phyloP scores from a whole-genome alignment of 2,113 vertebrate species.

The Otocyon megalotis region DNA sequence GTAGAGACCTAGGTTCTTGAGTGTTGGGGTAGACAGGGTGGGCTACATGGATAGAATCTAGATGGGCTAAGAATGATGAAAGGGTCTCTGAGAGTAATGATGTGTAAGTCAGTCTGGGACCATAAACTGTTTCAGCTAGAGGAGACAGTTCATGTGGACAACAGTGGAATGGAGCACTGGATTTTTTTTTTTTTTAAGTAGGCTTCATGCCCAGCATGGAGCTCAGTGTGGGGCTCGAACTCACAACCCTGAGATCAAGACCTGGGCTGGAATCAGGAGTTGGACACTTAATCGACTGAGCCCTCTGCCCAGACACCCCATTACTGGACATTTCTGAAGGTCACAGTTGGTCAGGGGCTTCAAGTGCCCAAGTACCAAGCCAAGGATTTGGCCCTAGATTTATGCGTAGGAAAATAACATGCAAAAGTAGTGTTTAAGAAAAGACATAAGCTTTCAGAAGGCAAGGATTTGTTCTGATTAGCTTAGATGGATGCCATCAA shows the following conservation, averaged over 20 bases:
- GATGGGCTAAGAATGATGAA: neutral
- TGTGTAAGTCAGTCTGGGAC: neutral
- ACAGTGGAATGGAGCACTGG: neutral
- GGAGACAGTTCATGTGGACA: neutral
- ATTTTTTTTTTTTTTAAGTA: neutral
- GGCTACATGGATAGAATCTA: neutral
- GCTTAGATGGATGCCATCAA: neutral
- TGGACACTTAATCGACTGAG: neutral
- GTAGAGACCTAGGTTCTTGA: neutral
- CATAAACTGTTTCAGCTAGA: neutral
- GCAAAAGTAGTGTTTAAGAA: neutral
- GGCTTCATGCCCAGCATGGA: neutral
- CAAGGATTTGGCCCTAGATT: neutral
- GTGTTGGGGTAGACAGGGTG: neutral
- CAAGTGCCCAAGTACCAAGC: neutral
- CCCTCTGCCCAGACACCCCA: neutral
- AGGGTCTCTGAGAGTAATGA: neutral
- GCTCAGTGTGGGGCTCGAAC: neutral
- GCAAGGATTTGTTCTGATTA: neutral
- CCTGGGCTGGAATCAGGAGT: neutral
- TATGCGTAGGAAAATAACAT: neutral
- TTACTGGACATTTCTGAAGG: neutral
- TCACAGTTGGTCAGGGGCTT: neutral
- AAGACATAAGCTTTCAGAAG: neutral
- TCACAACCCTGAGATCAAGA: neutral